Evolutionary conservation across 92 coral and sea anemone genomes (phyloP).

Genomic region (Scolanthus callimorphus): DNA sequence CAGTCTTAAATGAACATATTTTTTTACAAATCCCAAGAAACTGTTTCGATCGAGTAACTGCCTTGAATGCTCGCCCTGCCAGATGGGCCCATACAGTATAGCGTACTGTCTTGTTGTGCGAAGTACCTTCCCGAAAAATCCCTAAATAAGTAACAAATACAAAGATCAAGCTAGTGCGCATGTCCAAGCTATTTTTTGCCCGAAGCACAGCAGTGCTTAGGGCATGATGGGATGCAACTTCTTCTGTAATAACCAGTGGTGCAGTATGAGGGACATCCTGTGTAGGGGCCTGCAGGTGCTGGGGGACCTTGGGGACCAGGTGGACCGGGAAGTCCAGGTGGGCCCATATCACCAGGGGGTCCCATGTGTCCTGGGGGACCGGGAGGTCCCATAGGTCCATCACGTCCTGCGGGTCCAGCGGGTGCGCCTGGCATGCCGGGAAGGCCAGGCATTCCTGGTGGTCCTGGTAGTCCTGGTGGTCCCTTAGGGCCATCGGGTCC

Average conservation of each 20-base stretch:
- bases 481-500: constrained; percentile 89
- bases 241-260: too few relatives aligned
- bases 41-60: too few relatives aligned
- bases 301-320: constrained; percentile 49
- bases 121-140: too few relatives aligned
- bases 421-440: constrained; percentile 85
- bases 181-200: constrained; percentile 5
- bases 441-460: constrained; percentile 62
- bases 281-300: constrained; percentile 13
- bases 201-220: constrained; percentile 21
- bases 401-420: constrained; percentile 54
- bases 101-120: too few relatives aligned
- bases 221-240: constrained; percentile 26
- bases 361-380: constrained; percentile 72
- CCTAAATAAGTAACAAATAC: too few relatives aligned
- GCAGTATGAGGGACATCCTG: constrained; percentile 11
- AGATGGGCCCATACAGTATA: too few relatives aligned
- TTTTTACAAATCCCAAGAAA: too few relatives aligned
- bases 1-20: too few relatives aligned
- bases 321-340: constrained; percentile 58
- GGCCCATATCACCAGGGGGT: constrained; percentile 83
- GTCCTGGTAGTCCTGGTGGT: constrained; percentile 66
- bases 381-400: constrained; percentile 76
- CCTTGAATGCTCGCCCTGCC: too few relatives aligned
- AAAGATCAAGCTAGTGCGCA: too few relatives aligned